Percentiles rank a stretch among this genome's conserved stretches.
These are phyloP conservation scores for Perca flavescens DNA, from an alignment of 2,113 vertebrate species.

Conservation along the genomic window DNA sequence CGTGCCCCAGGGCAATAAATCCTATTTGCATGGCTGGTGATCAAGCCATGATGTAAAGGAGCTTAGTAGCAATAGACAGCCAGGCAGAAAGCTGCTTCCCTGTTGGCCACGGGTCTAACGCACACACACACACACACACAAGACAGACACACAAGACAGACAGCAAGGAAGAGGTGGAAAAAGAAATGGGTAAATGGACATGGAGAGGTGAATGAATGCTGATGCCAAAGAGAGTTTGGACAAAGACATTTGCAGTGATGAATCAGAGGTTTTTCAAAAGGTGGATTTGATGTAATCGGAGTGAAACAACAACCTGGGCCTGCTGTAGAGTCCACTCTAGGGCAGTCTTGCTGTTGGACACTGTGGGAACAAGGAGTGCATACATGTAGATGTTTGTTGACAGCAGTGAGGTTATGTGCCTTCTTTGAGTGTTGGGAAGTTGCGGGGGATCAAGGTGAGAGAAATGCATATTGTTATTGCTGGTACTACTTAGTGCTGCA, in stretches of 20 bases:
- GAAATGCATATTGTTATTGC: background rate
- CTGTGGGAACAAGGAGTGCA: constrained; percentile 1
- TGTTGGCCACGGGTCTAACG: constrained; percentile 56
- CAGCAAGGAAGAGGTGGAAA: constrained; percentile 24
- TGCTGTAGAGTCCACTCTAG: background rate
- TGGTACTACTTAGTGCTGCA: background rate
- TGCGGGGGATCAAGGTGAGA: constrained; percentile 35
- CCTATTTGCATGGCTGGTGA: constrained; percentile 82
- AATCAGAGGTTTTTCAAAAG: constrained; percentile 12
- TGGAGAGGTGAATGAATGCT: background rate
- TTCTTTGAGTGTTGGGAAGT: constrained; percentile 27
- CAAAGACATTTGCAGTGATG: background rate
- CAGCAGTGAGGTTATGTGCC: constrained; percentile 3
- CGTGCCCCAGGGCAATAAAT: constrained; percentile 78
- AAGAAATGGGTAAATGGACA: constrained; percentile 33
- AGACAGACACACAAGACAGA: constrained; percentile 14
- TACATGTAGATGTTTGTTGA: constrained; percentile 35
- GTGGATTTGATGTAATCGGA: constrained; percentile 18
- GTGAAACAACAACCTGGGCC: background rate
- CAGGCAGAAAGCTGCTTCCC: constrained; percentile 55
- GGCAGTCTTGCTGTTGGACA: background rate
- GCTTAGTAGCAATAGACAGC: constrained; percentile 77
- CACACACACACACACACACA: no score
- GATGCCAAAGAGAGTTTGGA: background rate
- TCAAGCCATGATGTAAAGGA: constrained; percentile 82